Conservation (phyloP, 2,888 invertebrate genomes). For the Cheilosia vernalis region DNA sequence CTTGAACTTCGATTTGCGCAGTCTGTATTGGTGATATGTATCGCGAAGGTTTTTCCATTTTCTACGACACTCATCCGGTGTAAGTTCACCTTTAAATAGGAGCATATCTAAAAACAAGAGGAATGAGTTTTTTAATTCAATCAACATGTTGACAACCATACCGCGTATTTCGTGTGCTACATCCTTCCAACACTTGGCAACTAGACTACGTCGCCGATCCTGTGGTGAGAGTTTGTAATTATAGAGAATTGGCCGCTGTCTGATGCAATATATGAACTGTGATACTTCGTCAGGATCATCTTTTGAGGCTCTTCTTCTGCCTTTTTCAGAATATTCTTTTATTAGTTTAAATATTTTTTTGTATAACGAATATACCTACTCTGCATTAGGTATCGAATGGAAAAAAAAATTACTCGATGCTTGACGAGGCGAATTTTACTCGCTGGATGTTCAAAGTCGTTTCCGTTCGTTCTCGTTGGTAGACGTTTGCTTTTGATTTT, state of each 20-base stretch:
- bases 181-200: constrained; percentile 80
- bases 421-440: constrained; percentile 25
- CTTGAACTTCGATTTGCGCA: constrained; percentile 56
- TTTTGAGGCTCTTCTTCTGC: constrained; percentile 3
- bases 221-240: constrained; percentile 81
- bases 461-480: constrained; percentile 1
- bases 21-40: constrained; percentile 80
- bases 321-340: not conserved
- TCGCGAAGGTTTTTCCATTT: constrained; percentile 82
- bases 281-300: constrained; percentile 40
- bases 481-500: constrained; percentile 1
- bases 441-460: constrained; percentile 14
- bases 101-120: not conserved
- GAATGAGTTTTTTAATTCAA: not conserved
- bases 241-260: constrained; percentile 81
- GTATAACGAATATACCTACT: constrained; percentile 11
- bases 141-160: constrained; percentile 75
- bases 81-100: constrained; percentile 77
- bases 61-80: constrained; percentile 81
- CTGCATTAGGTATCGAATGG: constrained; percentile 22
- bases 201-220: constrained; percentile 80
- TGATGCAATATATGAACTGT: constrained; percentile 75
- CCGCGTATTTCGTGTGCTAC: constrained; percentile 80
- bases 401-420: constrained; percentile 37
- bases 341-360: too few species aligned